Percentiles rank a stretch among this genome's conserved stretches.
These are phyloP conservation scores for Drosophila kanekoi DNA, from an alignment of 2,888 invertebrate genomes.

Conservation along the genomic window DNA sequence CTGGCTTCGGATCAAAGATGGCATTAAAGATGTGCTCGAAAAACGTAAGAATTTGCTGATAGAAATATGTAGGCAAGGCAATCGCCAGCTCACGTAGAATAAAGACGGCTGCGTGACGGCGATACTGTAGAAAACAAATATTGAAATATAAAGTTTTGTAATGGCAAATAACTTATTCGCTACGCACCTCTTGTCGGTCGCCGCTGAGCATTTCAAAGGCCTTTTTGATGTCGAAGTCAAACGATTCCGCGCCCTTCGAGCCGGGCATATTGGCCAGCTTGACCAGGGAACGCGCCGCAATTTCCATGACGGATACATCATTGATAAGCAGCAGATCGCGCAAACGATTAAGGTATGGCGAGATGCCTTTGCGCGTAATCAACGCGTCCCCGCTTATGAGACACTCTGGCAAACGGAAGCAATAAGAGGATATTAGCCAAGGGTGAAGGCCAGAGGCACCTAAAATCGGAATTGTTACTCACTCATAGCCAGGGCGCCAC, in stretches of 20 bases:
- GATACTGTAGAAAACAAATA: slow-evolving; percentile 86
- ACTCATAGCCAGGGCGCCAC: slow-evolving; percentile 97
- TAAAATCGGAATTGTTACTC: slow-evolving; percentile 55
- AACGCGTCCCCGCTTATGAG: slow-evolving; percentile 97
- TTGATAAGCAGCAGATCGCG: slow-evolving; percentile 95
- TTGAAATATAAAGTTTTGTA: not conserved
- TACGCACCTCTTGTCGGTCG: slow-evolving; percentile 91
- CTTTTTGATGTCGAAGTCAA: slow-evolving; percentile 98
- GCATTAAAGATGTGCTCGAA: slow-evolving; percentile 97
- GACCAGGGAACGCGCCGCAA: slow-evolving; percentile 97
- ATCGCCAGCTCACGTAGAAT: slow-evolving; percentile 96
- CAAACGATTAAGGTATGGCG: slow-evolving; percentile 96
- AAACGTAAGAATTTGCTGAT: slow-evolving; percentile 96
- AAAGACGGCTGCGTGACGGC: slow-evolving; percentile 96
- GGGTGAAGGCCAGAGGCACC: not conserved
- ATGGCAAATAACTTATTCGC: not conserved
- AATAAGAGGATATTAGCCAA: not conserved
- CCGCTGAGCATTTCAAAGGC: slow-evolving; percentile 98
- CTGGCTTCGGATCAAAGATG: slow-evolving; percentile 95
- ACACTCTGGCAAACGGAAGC: slow-evolving; percentile 88
- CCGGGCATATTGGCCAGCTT: slow-evolving; percentile 96
- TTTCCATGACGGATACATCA: slow-evolving; percentile 97
- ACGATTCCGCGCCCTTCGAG: slow-evolving; percentile 97
- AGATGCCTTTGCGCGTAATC: slow-evolving; percentile 94
- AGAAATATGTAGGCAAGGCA: slow-evolving; percentile 98